These are phyloP conservation scores for Chrosomus eos DNA, from an alignment of 2,797 vertebrate genomes.

Conservation along the genomic window DNA sequence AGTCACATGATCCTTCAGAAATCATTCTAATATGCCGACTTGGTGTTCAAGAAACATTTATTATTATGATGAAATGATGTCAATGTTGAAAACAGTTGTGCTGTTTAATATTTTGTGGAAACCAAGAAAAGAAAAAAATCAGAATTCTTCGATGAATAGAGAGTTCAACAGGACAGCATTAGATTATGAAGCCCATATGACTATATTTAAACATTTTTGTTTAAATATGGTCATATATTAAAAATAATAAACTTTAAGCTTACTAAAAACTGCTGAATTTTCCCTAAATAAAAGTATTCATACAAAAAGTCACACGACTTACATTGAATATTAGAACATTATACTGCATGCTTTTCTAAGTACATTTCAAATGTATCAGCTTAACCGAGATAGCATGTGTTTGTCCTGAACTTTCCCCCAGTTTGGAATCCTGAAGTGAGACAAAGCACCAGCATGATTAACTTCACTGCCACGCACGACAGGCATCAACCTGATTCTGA, in stretches of 20 bases:
- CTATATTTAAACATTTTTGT: no score
- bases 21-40: not conserved
- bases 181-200: not conserved
- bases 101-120: not conserved
- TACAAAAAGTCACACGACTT: not conserved
- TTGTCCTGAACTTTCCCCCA: slow-evolving; percentile 34
- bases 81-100: not conserved
- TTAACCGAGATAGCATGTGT: slow-evolving; percentile 20
- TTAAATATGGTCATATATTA: no score
- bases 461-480: slow-evolving; percentile 38
- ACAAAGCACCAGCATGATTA: slow-evolving; percentile 34
- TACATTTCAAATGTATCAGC: not conserved
- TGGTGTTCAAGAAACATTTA: not conserved
- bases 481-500: slow-evolving; percentile 34
- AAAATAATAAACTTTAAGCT: not conserved
- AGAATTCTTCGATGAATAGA: not conserved
- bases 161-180: not conserved
- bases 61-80: not conserved
- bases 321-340: not conserved
- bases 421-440: slow-evolving; percentile 20
- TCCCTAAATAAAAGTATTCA: not conserved
- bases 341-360: not conserved
- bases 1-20: not conserved
- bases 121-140: not conserved
- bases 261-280: not conserved